These are phyloP conservation scores for Scylla paramamosain DNA, from an alignment of 1,140 invertebrate species.

Conservation along the genomic window DNA sequence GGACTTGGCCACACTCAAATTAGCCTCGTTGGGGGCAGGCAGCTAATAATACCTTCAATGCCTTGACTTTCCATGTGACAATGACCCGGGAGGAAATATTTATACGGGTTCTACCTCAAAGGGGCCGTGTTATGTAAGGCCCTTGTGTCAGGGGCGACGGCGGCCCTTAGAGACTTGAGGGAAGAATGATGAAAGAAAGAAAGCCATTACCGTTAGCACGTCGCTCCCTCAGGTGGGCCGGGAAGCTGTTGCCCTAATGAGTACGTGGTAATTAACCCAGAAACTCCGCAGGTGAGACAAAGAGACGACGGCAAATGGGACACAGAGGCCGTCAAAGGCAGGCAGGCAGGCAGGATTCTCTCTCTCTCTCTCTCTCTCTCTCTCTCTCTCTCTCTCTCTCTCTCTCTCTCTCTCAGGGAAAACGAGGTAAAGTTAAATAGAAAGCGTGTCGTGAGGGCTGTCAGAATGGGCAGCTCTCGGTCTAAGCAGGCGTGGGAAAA, in stretches of 20 bases:
- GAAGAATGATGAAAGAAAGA: slow-evolving; percentile 23
- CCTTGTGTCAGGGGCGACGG: not conserved
- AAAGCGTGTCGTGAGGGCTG: too few relatives aligned
- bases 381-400: too few relatives aligned
- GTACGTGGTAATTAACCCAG: slow-evolving; percentile 2
- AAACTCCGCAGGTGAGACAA: not conserved
- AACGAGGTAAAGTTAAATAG: too few relatives aligned
- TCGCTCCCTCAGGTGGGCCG: not conserved
- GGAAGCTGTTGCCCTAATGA: not conserved
- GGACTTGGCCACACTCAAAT: not conserved
- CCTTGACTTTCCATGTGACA: not conserved
- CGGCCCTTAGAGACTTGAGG: not conserved
- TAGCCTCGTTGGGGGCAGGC: not conserved
- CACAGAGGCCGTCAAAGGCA: not conserved
- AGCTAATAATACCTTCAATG: not conserved
- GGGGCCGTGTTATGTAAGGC: not conserved
- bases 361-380: too few relatives aligned
- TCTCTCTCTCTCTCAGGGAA: too few relatives aligned
- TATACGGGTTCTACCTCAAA: not conserved
- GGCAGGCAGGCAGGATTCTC: not conserved
- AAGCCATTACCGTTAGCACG: slow-evolving; percentile 4
- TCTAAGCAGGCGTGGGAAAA: too few relatives aligned
- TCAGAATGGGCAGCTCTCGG: too few relatives aligned
- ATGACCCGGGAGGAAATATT: not conserved
- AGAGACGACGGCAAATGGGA: slow-evolving; percentile 10